A percentile compares a stretch with the other conserved stretches of the same genome.
These are phyloP conservation scores for Pomacea maculata DNA, from an alignment of 1,140 invertebrate species.

Conservation along the genomic window DNA sequence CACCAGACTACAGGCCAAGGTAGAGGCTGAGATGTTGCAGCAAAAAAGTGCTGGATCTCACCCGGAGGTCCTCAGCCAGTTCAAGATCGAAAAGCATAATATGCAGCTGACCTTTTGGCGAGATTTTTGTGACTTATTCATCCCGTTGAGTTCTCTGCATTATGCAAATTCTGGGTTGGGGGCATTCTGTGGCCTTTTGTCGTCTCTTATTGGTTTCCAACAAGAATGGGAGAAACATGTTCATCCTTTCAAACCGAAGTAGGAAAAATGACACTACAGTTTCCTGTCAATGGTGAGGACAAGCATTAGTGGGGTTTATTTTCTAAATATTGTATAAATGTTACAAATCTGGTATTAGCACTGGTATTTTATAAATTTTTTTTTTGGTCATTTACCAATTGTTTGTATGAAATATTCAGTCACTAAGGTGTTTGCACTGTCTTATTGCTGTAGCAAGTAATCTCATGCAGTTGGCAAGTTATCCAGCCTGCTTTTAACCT, in stretches of 20 bases:
- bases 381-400: too few species aligned
- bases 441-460: too few species aligned
- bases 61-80: neutral
- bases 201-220: constrained; percentile 23
- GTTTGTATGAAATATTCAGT: too few species aligned
- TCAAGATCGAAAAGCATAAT: constrained; percentile 23
- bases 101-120: constrained; percentile 30
- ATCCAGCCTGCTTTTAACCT: too few species aligned
- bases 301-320: neutral
- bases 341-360: too few species aligned
- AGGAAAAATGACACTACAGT: neutral
- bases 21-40: constrained; percentile 4
- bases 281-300: neutral
- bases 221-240: constrained; percentile 29
- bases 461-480: too few species aligned
- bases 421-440: too few species aligned
- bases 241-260: constrained; percentile 7
- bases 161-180: constrained; percentile 23
- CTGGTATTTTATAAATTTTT: too few species aligned
- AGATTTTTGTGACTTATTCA: constrained; percentile 37
- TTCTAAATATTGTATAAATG: too few species aligned
- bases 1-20: constrained; percentile 9
- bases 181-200: constrained; percentile 22
- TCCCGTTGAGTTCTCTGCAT: constrained; percentile 29
- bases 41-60: neutral